Evolutionary conservation across 2,113 vertebrate species (phyloP).

Genomic region (Corydoras sp.): DNA sequence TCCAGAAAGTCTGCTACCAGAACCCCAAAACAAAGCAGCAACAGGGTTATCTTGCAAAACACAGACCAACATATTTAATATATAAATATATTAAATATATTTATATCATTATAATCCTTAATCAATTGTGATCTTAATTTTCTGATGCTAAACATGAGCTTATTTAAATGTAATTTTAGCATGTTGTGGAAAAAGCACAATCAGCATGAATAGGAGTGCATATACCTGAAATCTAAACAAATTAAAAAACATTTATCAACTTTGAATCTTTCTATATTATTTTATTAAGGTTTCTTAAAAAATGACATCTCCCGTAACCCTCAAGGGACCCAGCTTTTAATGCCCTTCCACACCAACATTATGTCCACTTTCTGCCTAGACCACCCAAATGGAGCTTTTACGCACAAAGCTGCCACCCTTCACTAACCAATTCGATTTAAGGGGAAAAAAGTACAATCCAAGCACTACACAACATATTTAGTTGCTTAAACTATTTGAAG

Average conservation of each 20-base stretch:
- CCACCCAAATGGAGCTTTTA: slow-evolving; percentile 59
- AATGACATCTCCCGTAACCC: slow-evolving; percentile 58
- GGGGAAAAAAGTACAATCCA: slow-evolving; percentile 4
- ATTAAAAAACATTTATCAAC: slow-evolving; percentile 10
- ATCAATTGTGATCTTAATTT: background rate
- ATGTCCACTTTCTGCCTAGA: slow-evolving; percentile 51
- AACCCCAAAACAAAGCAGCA: slow-evolving; percentile 44
- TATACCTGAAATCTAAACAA: background rate
- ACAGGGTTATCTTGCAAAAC: slow-evolving; percentile 29
- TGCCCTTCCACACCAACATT: slow-evolving; percentile 33
- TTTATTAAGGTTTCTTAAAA: slow-evolving; percentile 40
- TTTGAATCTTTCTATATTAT: slow-evolving; percentile 14
- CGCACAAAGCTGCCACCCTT: slow-evolving; percentile 32
- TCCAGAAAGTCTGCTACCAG: slow-evolving; percentile 56
- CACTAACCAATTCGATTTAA: slow-evolving; percentile 23
- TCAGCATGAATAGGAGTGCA: background rate
- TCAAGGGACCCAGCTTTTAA: slow-evolving; percentile 49
- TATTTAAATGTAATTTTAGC: background rate
- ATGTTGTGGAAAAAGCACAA: background rate
- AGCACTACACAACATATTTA: background rate
- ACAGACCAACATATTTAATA: slow-evolving; percentile 3
- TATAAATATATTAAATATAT: too few relatives aligned
- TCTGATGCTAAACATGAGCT: background rate
- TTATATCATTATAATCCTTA: slow-evolving; percentile 16
- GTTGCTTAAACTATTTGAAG: slow-evolving; percentile 8